Evolutionary conservation across 2,888 invertebrate species (phyloP).

Genomic region (Melanargia galathea): DNA sequence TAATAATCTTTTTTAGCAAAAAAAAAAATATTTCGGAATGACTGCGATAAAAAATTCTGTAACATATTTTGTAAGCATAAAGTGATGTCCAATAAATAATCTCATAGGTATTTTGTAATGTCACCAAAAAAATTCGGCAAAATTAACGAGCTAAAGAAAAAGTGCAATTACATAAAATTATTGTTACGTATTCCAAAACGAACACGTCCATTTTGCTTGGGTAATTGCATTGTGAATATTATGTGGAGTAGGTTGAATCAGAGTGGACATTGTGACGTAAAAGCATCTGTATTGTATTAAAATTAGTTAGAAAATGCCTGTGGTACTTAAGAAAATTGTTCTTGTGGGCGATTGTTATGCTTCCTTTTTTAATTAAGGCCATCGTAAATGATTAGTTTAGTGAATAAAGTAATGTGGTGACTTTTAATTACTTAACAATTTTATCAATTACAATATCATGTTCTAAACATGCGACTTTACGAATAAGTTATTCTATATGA

Average conservation of each 20-base stretch:
- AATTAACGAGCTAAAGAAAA: constrained; percentile 59
- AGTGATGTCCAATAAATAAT: constrained; percentile 46
- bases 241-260: constrained; percentile 40
- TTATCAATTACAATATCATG: neutral
- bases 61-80: constrained; percentile 33
- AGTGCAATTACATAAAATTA: constrained; percentile 73
- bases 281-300: constrained; percentile 22
- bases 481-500: neutral
- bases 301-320: constrained; percentile 32
- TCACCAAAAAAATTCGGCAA: constrained; percentile 52
- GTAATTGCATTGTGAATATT: constrained; percentile 54
- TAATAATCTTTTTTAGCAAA: constrained; percentile 31
- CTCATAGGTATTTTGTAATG: constrained; percentile 47
- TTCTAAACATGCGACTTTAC: neutral
- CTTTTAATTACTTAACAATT: neutral
- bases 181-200: constrained; percentile 59
- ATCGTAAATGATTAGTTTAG: constrained; percentile 20
- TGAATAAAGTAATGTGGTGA: neutral
- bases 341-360: constrained; percentile 35
- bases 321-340: constrained; percentile 35
- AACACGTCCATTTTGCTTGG: constrained; percentile 71
- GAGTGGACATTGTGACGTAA: constrained; percentile 42
- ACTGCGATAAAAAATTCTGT: constrained; percentile 37
- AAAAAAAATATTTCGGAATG: constrained; percentile 33
- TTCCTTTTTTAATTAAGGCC: constrained; percentile 18